These are phyloP conservation scores for Potamarius usumacintae DNA, from an alignment of 2,113 vertebrate species.

Conservation along the genomic window DNA sequence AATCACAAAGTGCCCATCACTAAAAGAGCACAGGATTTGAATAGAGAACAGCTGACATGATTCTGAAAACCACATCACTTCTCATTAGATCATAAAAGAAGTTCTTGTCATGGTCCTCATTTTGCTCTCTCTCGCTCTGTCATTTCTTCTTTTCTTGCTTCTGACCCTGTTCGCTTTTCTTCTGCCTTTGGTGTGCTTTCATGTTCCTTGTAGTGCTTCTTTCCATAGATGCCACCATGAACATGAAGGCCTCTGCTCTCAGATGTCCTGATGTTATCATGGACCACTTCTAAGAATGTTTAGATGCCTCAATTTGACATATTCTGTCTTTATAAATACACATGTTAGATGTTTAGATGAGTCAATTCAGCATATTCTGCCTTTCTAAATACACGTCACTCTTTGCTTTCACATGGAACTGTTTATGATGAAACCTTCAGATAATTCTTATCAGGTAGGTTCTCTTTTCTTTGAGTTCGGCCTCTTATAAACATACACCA, in stretches of 20 bases:
- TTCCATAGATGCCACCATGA: constrained; percentile 30
- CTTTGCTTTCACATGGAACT: constrained; percentile 20
- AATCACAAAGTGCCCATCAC: not conserved
- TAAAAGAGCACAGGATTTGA: not conserved
- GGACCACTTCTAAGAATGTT: constrained; percentile 44
- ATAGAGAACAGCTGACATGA: constrained; percentile 1
- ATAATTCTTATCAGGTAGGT: constrained; percentile 31
- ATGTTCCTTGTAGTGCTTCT: constrained; percentile 3
- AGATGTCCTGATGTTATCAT: constrained; percentile 15
- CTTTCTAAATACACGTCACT: constrained; percentile 5
- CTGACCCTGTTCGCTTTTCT: not conserved
- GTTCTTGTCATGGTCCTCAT: not conserved
- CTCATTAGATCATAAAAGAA: not conserved
- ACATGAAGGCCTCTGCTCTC: constrained; percentile 17
- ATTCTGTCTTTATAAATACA: constrained; percentile 34
- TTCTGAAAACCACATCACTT: constrained; percentile 5
- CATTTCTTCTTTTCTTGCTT: not conserved
- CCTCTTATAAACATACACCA: not conserved
- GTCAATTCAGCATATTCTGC: constrained; percentile 10
- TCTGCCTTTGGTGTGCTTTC: constrained; percentile 2
- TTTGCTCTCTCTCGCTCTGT: not conserved
- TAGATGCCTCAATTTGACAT: constrained; percentile 19
- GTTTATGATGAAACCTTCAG: constrained; percentile 28
- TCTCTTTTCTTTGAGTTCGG: constrained; percentile 5
- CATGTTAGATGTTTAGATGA: constrained; percentile 43